Percentiles rank a stretch among this genome's conserved stretches.
Conservation (phyloP, 2,797 vertebrate species). For the Catharus ustulatus region DNA sequence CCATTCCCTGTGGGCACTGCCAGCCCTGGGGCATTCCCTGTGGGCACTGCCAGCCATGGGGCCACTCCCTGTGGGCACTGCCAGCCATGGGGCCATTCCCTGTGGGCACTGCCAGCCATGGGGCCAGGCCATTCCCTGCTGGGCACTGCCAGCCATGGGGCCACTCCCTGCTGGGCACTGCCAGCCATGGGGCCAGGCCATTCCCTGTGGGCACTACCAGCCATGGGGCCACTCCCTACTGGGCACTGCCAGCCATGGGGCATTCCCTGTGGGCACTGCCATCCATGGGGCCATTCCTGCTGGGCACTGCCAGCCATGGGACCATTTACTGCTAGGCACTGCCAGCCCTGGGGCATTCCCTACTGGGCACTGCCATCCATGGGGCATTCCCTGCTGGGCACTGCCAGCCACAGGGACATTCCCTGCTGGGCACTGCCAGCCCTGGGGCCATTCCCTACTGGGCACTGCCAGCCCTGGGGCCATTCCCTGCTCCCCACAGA, state of each 20-base stretch:
- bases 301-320: too few relatives aligned
- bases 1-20: neutral
- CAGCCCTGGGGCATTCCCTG: fast-evolving
- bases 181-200: too few relatives aligned
- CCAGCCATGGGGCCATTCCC: too few relatives aligned
- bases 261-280: too few relatives aligned
- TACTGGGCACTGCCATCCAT: neutral
- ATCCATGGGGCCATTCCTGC: too few relatives aligned
- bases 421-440: neutral
- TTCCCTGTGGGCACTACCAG: neutral
- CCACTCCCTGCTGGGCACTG: neutral
- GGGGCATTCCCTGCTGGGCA: neutral
- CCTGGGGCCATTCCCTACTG: neutral
- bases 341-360: too few relatives aligned
- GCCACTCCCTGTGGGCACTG: neutral
- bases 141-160: too few relatives aligned
- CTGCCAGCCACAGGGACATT: too few relatives aligned
- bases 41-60: too few relatives aligned
- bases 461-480: too few relatives aligned
- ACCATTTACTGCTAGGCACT: too few relatives aligned
- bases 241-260: too few relatives aligned
- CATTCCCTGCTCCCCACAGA: neutral
- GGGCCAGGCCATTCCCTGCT: neutral
- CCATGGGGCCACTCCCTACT: neutral
- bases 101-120: neutral